Conservation (phyloP, 1,140 invertebrate species). For the Bactericera cockerelli region DNA sequence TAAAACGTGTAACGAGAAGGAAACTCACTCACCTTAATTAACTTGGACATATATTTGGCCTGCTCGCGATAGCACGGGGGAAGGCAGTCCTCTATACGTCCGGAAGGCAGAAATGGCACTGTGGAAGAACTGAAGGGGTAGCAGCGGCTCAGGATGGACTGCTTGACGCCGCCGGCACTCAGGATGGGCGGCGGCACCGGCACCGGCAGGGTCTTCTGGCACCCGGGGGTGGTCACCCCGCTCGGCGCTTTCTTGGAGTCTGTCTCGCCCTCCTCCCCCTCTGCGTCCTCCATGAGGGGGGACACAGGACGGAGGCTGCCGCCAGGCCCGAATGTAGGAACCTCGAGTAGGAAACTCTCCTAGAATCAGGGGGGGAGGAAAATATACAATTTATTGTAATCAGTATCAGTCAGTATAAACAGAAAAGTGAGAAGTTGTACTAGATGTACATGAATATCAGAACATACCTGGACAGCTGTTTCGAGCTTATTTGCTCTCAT, state of each 20-base stretch:
- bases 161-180: conserved; percentile 11
- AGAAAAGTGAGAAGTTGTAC: no score
- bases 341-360: conserved; percentile 28
- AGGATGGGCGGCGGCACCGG: conserved; percentile 19
- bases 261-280: conserved; percentile 24
- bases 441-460: no score
- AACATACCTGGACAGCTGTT: no score
- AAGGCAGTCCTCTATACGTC: conserved; percentile 32
- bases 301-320: conserved; percentile 27
- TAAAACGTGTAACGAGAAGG: no score
- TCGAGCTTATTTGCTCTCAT: no score
- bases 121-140: conserved; percentile 26
- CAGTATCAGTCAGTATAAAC: no score
- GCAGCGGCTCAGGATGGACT: conserved; percentile 26
- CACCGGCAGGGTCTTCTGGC: conserved; percentile 28
- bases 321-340: conserved; percentile 28
- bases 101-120: conserved; percentile 25
- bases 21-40: conserved; percentile 36
- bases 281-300: conserved; percentile 25
- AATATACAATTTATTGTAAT: no score
- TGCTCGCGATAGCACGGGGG: conserved; percentile 36
- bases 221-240: conserved; percentile 30
- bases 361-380: conserved; percentile 17
- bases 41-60: conserved; percentile 38
- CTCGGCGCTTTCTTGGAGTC: not conserved